Evolutionary conservation across 1,140 invertebrate species (phyloP).

Genomic region (Achatina immaculata): DNA sequence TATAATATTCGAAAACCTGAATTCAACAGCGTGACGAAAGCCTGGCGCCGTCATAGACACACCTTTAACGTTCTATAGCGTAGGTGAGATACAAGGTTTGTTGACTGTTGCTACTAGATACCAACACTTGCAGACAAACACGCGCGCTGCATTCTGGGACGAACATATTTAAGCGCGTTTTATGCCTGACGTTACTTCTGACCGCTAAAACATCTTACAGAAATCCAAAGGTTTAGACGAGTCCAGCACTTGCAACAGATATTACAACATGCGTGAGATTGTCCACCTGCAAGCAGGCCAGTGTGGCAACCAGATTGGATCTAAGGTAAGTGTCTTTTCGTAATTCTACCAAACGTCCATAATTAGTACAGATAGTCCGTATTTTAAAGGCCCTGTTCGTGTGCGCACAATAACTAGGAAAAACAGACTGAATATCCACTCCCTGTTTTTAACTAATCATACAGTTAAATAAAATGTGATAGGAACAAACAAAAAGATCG

Average conservation of each 20-base stretch:
- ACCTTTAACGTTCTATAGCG: too few relatives aligned
- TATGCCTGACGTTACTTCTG: neutral
- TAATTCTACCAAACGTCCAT: neutral
- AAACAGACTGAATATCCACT: too few relatives aligned
- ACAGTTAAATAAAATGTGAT: too few relatives aligned
- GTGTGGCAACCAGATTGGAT: constrained; percentile 10
- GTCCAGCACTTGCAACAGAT: neutral
- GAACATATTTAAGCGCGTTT: neutral
- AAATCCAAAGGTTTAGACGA: neutral
- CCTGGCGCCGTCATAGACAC: too few relatives aligned
- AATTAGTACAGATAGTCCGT: neutral
- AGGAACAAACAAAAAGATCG: too few relatives aligned
- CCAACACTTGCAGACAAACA: neutral
- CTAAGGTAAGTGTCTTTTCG: neutral
- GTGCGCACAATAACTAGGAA: too few relatives aligned
- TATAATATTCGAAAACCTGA: too few relatives aligned
- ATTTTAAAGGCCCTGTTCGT: too few relatives aligned
- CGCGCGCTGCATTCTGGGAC: neutral
- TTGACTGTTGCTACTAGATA: neutral
- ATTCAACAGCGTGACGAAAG: too few relatives aligned
- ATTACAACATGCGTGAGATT: constrained; percentile 16
- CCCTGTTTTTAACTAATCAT: too few relatives aligned
- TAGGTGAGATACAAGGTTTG: too few relatives aligned
- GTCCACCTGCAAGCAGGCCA: constrained; percentile 8
- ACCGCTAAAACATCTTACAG: neutral